Conservation (phyloP, 2,888 invertebrate species). For the Arrhopalites spinosus region DNA sequence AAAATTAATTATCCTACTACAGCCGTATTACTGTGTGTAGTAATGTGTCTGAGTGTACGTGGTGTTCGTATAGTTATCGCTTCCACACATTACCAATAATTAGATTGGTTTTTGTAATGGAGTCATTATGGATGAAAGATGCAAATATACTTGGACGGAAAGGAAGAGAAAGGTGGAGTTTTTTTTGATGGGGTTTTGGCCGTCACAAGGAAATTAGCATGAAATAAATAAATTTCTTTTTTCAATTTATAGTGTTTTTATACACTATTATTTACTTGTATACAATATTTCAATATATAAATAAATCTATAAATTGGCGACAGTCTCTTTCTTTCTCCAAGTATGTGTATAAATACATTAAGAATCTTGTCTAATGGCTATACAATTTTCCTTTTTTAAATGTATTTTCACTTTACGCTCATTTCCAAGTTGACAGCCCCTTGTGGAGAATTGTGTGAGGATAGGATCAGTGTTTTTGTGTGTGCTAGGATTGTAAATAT, state of each 20-base stretch:
- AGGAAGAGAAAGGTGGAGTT: not conserved
- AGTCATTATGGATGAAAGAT: constrained; percentile 36
- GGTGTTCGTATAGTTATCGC: constrained; percentile 28
- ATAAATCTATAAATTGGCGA: not conserved
- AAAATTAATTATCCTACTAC: constrained; percentile 38
- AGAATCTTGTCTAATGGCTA: constrained; percentile 20
- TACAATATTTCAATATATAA: no score
- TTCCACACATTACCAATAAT: constrained; percentile 41
- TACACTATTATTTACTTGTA: not conserved
- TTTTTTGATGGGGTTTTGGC: not conserved
- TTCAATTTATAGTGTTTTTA: not conserved
- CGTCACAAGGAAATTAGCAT: not conserved
- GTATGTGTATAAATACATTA: not conserved
- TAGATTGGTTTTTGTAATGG: constrained; percentile 43
- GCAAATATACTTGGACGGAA: constrained; percentile 18
- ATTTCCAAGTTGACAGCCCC: constrained; percentile 27
- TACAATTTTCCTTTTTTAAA: constrained; percentile 11
- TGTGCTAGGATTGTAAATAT: not conserved
- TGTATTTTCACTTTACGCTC: constrained; percentile 18
- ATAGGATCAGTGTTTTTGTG: constrained; percentile 1
- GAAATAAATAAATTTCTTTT: not conserved
- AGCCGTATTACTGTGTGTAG: not conserved
- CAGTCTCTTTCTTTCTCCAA: not conserved
- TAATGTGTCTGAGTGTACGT: not conserved
- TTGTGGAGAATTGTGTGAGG: not conserved